These are phyloP conservation scores for Noturus placidus DNA, from an alignment of 2,113 vertebrate species.

Conservation along the genomic window DNA sequence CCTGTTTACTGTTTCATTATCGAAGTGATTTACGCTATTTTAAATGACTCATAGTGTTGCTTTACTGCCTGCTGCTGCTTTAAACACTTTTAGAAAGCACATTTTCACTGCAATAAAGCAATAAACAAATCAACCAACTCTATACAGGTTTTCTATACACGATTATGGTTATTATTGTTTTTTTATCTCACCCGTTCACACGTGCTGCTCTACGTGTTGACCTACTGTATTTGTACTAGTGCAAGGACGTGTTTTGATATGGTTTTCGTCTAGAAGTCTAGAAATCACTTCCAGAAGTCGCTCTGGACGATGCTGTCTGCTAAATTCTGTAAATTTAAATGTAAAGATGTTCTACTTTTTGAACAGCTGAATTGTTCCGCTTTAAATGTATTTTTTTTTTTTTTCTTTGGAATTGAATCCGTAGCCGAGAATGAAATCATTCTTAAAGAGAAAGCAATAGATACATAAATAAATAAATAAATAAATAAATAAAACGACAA, in stretches of 20 bases:
- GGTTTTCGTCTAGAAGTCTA: not conserved
- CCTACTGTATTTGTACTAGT: not conserved
- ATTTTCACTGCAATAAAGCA: not conserved
- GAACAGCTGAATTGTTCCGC: not conserved
- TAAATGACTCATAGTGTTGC: not conserved
- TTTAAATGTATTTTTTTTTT: not conserved
- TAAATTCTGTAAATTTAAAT: not conserved
- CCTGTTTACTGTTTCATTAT: slow-evolving; percentile 23
- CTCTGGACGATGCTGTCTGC: not conserved
- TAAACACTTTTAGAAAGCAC: not conserved
- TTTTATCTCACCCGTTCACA: not conserved
- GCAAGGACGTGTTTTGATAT: not conserved
- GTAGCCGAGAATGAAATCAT: not conserved
- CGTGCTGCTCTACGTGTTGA: not conserved
- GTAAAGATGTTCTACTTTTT: not conserved
- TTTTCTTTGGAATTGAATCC: not conserved
- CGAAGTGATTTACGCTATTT: slow-evolving; percentile 1
- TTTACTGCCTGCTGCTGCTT: slow-evolving; percentile 11
- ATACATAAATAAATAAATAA: not conserved
- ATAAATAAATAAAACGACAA: too few relatives aligned
- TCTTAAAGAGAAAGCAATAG: not conserved
- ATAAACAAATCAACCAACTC: not conserved
- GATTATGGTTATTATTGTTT: not conserved
- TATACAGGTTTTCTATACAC: not conserved
- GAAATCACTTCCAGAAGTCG: not conserved